Evolutionary conservation across 2,113 vertebrate genomes (phyloP), one percentile per base, ranked within the genome.

Genomic region (Oryzias woworae): DNA sequence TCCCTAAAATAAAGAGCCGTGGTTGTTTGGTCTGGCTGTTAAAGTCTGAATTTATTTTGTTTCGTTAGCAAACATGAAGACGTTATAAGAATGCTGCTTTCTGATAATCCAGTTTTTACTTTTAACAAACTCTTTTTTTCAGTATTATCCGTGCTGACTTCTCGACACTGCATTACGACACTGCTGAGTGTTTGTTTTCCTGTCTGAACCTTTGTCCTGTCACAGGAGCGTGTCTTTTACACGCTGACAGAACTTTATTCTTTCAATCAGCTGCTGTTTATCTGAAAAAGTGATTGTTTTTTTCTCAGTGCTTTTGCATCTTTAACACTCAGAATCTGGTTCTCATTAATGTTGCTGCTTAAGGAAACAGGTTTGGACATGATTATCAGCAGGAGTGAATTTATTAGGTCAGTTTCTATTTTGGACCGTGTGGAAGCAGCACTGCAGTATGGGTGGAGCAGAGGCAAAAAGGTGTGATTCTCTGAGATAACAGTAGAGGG

Each of bases 381-480:
- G 23, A 72, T 51, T 49, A 62, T 50, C 46, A 54, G 28, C 23
- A 23, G 43, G 51, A 57, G 53, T 43, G 46, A 28, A 59, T 83
- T 81, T 82, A 75, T 75, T 77, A 63, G 84, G 81, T 84, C 83
- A 69, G 53, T 52, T 81, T 73, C 73, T 84, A 75, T 81, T 86
- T 83, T 49, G 69, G 83, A 84, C 80, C 71, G 70, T 86, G 80
- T 84, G 81, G 81, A 88, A 88, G 88, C 85, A 88, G 88, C 85
- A 90, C 84, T 92, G 90, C 90, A 85, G 89, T 81, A 87, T 83
- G 86, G 87, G 80, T 82, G 87, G 87, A 78, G 75, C 71, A 55
- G 50, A 56, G 41, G 49, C 69, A 56, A 20, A 82, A 72, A 75
- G 56, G 58, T 69, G 42, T 56, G 52, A 80, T n/a, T 26, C 63